These are phyloP conservation scores for Hydrozoanthus gracilis DNA, from an alignment of 92 coral and sea anemone species.

Conservation along the genomic window DNA sequence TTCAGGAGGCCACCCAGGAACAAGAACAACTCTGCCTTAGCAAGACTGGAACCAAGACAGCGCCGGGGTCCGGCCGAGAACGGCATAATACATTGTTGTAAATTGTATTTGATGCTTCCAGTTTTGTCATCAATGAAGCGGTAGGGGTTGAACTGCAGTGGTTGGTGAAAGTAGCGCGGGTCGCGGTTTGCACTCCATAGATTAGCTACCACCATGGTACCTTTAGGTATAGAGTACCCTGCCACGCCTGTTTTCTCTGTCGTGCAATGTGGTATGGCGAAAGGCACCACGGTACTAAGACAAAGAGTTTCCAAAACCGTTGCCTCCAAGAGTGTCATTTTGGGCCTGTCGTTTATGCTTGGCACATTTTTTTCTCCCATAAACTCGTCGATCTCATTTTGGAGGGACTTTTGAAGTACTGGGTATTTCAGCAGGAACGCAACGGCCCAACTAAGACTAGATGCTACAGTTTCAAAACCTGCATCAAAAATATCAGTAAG, in stretches of 20 bases:
- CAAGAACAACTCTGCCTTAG: conserved; percentile 72
- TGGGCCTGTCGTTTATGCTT: conserved; percentile 63
- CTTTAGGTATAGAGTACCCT: conserved; percentile 68
- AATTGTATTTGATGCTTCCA: conserved; percentile 61
- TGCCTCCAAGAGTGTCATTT: conserved; percentile 74
- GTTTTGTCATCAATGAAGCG: conserved; percentile 62
- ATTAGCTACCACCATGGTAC: conserved; percentile 70
- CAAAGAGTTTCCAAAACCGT: conserved; percentile 78
- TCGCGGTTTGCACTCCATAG: conserved; percentile 84
- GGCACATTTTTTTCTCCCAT: conserved; percentile 60
- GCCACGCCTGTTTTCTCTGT: conserved; percentile 62
- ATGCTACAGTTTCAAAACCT: conserved; percentile 67
- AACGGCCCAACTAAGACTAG: conserved; percentile 66
- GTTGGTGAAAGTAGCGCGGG: conserved; percentile 65
- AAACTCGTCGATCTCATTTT: conserved; percentile 60
- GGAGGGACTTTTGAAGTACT: conserved; percentile 58
- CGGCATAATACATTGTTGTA: conserved; percentile 45
- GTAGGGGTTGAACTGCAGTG: conserved; percentile 71
- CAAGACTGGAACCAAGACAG: conserved; percentile 75
- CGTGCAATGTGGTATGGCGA: conserved; percentile 72
- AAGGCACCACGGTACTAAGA: conserved; percentile 64
- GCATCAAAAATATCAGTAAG: conserved; percentile 76
- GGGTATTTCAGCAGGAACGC: conserved; percentile 60
- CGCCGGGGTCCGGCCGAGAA: conserved; percentile 82
- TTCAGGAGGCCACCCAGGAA: conserved; percentile 73